These are phyloP conservation scores for Procambarus virginalis DNA, from an alignment of 1,140 invertebrate species.

Conservation along the genomic window DNA sequence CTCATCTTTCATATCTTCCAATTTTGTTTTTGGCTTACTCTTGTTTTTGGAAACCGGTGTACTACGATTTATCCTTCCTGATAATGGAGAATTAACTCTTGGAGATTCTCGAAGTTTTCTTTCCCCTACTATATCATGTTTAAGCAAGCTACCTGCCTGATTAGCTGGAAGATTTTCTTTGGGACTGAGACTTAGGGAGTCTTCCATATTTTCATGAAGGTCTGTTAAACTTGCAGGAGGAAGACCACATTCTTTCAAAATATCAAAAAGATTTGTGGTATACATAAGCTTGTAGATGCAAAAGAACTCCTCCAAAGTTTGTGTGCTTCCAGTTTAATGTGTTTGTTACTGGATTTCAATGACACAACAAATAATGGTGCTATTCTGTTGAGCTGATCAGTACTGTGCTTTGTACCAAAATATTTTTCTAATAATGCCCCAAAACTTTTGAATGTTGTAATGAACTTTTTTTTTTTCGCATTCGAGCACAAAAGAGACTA, in stretches of 20 bases:
- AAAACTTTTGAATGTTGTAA: constrained; percentile 39
- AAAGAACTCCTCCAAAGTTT: constrained; percentile 31
- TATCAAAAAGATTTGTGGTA: constrained; percentile 37
- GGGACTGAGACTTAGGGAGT: constrained; percentile 12
- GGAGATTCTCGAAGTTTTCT: background rate
- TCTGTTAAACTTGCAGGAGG: constrained; percentile 45
- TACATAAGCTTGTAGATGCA: constrained; percentile 13
- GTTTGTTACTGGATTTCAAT: constrained; percentile 28
- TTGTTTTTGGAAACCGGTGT: background rate
- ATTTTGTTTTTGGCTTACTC: constrained; percentile 1
- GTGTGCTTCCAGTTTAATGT: constrained; percentile 24
- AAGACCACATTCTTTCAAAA: constrained; percentile 24
- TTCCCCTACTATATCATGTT: background rate
- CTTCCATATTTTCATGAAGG: background rate
- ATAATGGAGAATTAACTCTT: constrained; percentile 11
- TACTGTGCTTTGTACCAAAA: constrained; percentile 9
- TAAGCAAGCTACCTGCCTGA: constrained; percentile 19
- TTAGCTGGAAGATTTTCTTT: constrained; percentile 28
- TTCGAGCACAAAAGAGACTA: constrained; percentile 55
- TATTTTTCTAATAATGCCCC: constrained; percentile 21
- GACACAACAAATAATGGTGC: constrained; percentile 31
- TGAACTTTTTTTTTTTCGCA: constrained; percentile 34
- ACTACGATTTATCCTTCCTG: background rate
- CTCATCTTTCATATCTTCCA: constrained; percentile 44
- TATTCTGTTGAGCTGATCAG: constrained; percentile 31